phyloP scores from a whole-genome alignment of 2,888 invertebrate species.

The Scaptomyza flava region DNA sequence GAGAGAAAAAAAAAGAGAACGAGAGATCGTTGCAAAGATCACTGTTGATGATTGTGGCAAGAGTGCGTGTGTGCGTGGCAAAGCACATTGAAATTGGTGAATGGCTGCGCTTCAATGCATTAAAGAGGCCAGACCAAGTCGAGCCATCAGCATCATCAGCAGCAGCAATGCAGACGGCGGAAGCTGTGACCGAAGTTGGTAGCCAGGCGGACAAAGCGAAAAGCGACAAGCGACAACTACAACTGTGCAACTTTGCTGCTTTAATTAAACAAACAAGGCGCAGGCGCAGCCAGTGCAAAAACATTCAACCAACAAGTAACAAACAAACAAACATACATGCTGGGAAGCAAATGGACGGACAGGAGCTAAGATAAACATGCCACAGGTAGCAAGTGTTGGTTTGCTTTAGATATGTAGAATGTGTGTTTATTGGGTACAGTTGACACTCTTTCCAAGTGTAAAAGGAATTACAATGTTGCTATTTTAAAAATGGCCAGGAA shows the following conservation, averaged over 20 bases:
- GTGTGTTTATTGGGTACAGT: constrained; percentile 50
- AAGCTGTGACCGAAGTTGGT: constrained; percentile 78
- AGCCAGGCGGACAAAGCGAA: constrained; percentile 28
- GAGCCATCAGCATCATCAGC: constrained; percentile 4
- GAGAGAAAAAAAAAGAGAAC: constrained; percentile 18
- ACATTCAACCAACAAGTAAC: constrained; percentile 6
- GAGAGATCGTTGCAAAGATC: constrained; percentile 41
- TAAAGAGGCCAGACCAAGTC: constrained; percentile 56
- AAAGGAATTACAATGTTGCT: constrained; percentile 32
- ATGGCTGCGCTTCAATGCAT: constrained; percentile 74
- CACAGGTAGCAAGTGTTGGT: constrained; percentile 65
- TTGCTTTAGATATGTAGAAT: constrained; percentile 54
- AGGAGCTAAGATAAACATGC: constrained; percentile 2
- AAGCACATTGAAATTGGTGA: constrained; percentile 64
- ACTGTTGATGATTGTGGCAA: constrained; percentile 13
- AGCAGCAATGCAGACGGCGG: constrained; percentile 54
- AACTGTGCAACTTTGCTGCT: constrained; percentile 60
- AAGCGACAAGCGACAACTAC: constrained; percentile 30
- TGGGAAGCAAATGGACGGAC: constrained; percentile 7
- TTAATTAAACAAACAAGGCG: constrained; percentile 75
- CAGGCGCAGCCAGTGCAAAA: constrained; percentile 33
- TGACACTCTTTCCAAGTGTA: constrained; percentile 36
- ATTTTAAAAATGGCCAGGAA: background rate
- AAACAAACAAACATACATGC: constrained; percentile 35
- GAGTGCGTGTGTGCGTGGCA: constrained; percentile 47